Evolutionary conservation across 1,140 invertebrate genomes (phyloP), one percentile per base, ranked within the genome.

Genomic region (Aporrectodea caliginosa): DNA sequence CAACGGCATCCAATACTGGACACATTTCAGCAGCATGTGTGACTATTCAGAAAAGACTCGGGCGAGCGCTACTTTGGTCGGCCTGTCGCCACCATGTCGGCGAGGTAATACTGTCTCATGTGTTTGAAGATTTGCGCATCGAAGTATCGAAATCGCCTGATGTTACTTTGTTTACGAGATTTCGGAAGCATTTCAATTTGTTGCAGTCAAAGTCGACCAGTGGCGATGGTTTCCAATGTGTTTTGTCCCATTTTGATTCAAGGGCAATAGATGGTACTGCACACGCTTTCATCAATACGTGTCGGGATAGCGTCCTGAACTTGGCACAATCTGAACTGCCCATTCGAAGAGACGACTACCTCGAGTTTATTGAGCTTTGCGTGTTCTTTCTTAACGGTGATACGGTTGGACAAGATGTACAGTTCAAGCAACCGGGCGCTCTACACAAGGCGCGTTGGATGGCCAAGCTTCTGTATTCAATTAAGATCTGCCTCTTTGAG

Each of bases 1-100:
- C 74, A 34, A 75, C 74, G 14, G 74, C 74, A 14, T 35, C 16
- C 74, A 75, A 75, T 33, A 75, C 74, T 75, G 74, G 34, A 16
- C 74, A 75, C 31, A 33, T 75, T 16, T 14, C 6, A 35, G 32
- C 74, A 35, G 32, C 32, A 34, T 75, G 34, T 75, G 31, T 75
- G 16, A 6, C 16, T 14, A 31, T 75, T 12, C 32, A 75, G 32
- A 6, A 75, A 16, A 35, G 29, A 16, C 74, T 75, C 14, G 74
- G 74, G 35, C 74, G 74, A 12, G 16, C 74, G 6, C 74, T 75
- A 6, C 32, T 75, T 16, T 75, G 34, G 32, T 75, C 74, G 29
- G 74, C 16, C 16, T 75, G 74, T 75, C 74, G 74, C 14, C 74
- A 75, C 32, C 74, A 75, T 35, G 32, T 75, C 14, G 32, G 30